Percentiles rank a stretch among this genome's conserved stretches.
Conservation (phyloP, 2,888 invertebrate species). For the Meiosimyza platycephala region DNA sequence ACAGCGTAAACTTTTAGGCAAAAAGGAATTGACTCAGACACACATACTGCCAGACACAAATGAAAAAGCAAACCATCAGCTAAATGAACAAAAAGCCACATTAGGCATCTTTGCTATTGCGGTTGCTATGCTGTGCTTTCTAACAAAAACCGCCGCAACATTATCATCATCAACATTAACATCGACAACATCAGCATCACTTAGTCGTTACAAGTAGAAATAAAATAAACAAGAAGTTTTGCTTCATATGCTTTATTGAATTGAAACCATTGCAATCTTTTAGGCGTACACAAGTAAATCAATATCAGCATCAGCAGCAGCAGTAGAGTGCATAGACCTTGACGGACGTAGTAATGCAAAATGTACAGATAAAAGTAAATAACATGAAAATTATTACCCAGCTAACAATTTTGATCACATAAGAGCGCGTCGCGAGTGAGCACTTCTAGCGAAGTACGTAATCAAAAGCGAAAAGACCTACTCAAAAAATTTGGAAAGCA, state of each 20-base stretch:
- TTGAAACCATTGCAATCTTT: not conserved
- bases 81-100: not conserved
- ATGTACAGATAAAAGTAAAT: no score
- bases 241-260: not conserved
- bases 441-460: no score
- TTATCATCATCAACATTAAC: not conserved
- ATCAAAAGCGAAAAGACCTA: no score
- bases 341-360: no score
- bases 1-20: not conserved
- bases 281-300: constrained; percentile 6
- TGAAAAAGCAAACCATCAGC: not conserved
- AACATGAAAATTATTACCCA: no score
- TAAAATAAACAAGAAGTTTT: constrained; percentile 11
- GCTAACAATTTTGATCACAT: no score
- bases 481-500: no score
- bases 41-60: not conserved
- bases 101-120: not conserved
- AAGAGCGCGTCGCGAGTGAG: no score
- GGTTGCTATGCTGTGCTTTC: not conserved
- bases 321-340: no score
- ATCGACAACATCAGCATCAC: constrained; percentile 4
- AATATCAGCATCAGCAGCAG: no score
- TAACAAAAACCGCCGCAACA: not conserved
- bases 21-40: not conserved
- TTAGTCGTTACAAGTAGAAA: not conserved